A percentile compares a stretch with the other conserved stretches of the same genome.
phyloP scores from a whole-genome alignment of 1,140 invertebrate genomes.

The Microplitis demolitor region DNA sequence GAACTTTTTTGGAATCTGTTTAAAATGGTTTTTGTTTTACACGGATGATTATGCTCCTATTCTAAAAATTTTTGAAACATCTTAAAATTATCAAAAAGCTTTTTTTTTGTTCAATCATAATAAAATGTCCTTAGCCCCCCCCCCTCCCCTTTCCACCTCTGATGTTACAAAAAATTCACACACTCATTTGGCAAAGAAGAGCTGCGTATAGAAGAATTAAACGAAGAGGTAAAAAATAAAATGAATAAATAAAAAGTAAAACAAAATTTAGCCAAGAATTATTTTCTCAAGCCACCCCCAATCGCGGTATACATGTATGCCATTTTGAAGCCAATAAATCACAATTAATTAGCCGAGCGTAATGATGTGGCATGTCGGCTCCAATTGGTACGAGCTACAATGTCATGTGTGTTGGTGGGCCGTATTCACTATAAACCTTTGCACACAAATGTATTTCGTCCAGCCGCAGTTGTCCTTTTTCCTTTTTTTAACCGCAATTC shows the following conservation, averaged over 20 bases:
- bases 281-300: slow-evolving; percentile 12
- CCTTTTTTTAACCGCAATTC: not conserved
- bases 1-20: no score
- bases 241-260: not conserved
- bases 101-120: no score
- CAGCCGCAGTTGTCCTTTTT: not conserved
- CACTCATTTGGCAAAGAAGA: no score
- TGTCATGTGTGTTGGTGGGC: slow-evolving; percentile 13
- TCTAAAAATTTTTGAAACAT: no score
- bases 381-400: slow-evolving; percentile 54
- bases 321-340: slow-evolving; percentile 60
- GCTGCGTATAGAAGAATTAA: not conserved
- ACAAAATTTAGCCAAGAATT: not conserved
- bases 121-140: no score
- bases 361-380: slow-evolving; percentile 59
- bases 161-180: no score
- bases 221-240: not conserved
- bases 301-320: slow-evolving; percentile 15
- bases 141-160: no score
- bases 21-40: no score
- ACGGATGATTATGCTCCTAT: no score
- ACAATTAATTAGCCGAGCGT: slow-evolving; percentile 62
- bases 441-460: no score
- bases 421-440: not conserved
- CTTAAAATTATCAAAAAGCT: no score